Conservation (phyloP, 2,888 invertebrate genomes). For the Ptilodon capucinus region DNA sequence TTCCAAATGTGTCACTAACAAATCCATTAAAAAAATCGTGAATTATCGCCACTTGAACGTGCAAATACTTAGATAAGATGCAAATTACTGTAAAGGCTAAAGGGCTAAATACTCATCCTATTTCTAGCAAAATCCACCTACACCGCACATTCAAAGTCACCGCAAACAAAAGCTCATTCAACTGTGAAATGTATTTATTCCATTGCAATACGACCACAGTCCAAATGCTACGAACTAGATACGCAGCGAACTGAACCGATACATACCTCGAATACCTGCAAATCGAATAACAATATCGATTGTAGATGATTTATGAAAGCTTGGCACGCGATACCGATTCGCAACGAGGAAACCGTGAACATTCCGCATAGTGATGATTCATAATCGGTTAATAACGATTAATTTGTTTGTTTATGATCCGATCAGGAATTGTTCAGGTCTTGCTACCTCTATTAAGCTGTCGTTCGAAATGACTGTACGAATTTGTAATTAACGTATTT, state of each 20-base stretch:
- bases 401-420: constrained; percentile 6
- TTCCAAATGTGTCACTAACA: no score
- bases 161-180: constrained; percentile 11
- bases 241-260: constrained; percentile 19
- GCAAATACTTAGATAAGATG: no score
- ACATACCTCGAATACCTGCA: constrained; percentile 21
- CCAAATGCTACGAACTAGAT: constrained; percentile 2
- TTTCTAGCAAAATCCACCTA: no score
- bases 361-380: constrained; percentile 15
- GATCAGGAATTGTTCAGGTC: background rate
- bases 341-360: constrained; percentile 12
- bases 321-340: constrained; percentile 32
- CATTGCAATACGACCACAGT: constrained; percentile 7
- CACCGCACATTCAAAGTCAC: background rate
- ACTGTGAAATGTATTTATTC: constrained; percentile 25
- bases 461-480: background rate
- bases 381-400: constrained; percentile 15
- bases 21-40: no score
- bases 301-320: constrained; percentile 32
- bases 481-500: no score
- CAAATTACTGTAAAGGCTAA: no score
- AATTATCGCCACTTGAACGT: no score
- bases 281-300: constrained; percentile 39
- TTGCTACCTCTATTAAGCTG: background rate
- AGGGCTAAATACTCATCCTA: no score